Conservation (phyloP, 2,888 invertebrate genomes). For the Orthosia incerta region DNA sequence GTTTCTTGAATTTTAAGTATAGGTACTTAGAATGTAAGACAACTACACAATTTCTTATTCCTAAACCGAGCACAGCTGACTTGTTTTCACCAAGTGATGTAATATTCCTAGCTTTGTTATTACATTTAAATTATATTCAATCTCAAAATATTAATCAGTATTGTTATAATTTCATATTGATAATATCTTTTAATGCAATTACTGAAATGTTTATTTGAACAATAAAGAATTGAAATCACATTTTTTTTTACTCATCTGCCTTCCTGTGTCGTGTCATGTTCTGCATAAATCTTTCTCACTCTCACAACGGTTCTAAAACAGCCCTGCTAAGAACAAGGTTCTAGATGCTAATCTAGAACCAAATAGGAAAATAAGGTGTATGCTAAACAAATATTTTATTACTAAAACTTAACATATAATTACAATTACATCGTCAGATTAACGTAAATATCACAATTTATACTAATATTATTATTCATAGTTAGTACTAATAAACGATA, state of each 20-base stretch:
- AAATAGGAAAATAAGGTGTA: neutral
- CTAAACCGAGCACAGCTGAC: neutral
- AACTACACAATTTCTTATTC: neutral
- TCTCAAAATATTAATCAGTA: neutral
- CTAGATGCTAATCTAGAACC: too few relatives aligned
- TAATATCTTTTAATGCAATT: neutral
- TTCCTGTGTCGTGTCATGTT: too few relatives aligned
- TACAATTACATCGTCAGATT: constrained; percentile 69
- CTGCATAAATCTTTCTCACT: too few relatives aligned
- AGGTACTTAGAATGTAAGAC: constrained; percentile 17
- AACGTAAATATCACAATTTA: constrained; percentile 70
- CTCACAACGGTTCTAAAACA: neutral
- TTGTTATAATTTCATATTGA: neutral
- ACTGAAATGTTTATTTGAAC: neutral
- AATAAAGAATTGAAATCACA: constrained; percentile 17
- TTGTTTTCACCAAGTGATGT: neutral
- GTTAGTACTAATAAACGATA: constrained; percentile 46
- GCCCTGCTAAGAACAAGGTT: neutral
- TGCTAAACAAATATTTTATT: constrained; percentile 73
- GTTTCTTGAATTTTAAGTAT: neutral
- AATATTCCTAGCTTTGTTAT: neutral
- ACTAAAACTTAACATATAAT: constrained; percentile 81
- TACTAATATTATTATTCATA: constrained; percentile 58
- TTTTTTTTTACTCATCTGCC: constrained; percentile 2
- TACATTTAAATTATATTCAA: constrained; percentile 3